These are phyloP conservation scores for Phenacoccus solenopsis DNA, from an alignment of 1,140 invertebrate genomes.

Conservation along the genomic window DNA sequence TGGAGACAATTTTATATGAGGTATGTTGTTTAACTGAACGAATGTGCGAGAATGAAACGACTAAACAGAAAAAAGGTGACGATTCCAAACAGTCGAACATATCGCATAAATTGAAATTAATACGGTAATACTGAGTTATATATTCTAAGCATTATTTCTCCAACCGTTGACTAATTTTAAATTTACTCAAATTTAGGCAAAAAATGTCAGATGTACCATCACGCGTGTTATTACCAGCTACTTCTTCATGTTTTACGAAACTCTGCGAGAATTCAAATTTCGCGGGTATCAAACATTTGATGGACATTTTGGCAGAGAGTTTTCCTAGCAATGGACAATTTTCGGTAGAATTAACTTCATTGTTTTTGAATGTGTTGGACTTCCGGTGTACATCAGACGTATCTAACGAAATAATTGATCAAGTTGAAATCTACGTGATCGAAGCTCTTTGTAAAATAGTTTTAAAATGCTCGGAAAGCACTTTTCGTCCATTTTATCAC, in stretches of 20 bases:
- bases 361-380: conserved; percentile 63
- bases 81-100: conserved; percentile 26
- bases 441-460: conserved; percentile 31
- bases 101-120: not conserved
- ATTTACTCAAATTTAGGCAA: conserved; percentile 32
- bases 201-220: conserved; percentile 54
- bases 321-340: conserved; percentile 52
- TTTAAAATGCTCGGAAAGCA: conserved; percentile 80
- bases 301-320: conserved; percentile 58
- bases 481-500: conserved; percentile 74
- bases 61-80: conserved; percentile 29
- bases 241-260: conserved; percentile 49
- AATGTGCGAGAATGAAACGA: conserved; percentile 35
- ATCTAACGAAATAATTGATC: conserved; percentile 25
- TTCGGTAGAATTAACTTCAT: conserved; percentile 50
- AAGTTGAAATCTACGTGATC: conserved; percentile 9
- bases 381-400: conserved; percentile 41
- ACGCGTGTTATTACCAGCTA: conserved; percentile 60
- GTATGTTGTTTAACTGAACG: conserved; percentile 42
- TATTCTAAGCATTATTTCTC: not conserved
- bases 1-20: conserved; percentile 56
- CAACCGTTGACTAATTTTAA: not conserved
- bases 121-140: not conserved
- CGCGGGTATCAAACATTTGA: conserved; percentile 49
- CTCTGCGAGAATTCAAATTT: conserved; percentile 45